phyloP scores from a whole-genome alignment of 2,797 vertebrate genomes.

The Mergus octosetaceus region DNA sequence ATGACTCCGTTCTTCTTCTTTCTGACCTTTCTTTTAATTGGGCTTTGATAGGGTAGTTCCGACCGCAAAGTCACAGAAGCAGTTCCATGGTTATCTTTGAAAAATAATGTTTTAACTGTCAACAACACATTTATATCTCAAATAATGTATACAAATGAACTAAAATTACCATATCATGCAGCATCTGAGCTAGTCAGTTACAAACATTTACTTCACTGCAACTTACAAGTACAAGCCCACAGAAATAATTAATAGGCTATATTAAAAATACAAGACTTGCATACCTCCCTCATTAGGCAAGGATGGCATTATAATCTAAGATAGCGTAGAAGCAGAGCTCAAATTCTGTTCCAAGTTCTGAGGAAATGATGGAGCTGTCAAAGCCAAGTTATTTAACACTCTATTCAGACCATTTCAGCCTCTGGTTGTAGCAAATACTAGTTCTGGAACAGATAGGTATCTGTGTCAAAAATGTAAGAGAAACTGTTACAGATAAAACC shows the following conservation, averaged over 20 bases:
- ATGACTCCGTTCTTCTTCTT: conserved; percentile 93
- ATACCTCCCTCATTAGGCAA: conserved; percentile 94
- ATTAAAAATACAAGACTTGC: conserved; percentile 51
- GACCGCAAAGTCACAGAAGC: conserved; percentile 85
- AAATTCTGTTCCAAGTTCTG: conserved; percentile 75
- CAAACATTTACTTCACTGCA: background rate
- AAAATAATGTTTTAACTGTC: conserved; percentile 23
- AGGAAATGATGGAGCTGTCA: conserved; percentile 48
- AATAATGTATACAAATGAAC: background rate
- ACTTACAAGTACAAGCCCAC: background rate
- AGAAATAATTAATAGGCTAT: background rate
- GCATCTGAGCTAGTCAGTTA: background rate
- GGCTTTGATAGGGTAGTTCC: conserved; percentile 85
- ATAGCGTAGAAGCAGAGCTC: conserved; percentile 54
- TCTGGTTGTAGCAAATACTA: conserved; percentile 45
- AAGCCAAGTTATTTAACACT: conserved; percentile 55
- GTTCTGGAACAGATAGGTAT: conserved; percentile 27
- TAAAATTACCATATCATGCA: background rate
- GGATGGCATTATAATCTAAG: conserved; percentile 90
- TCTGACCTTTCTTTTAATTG: conserved; percentile 89
- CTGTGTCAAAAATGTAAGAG: conserved; percentile 11
- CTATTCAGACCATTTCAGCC: conserved; percentile 72
- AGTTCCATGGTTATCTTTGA: conserved; percentile 87
- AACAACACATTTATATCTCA: background rate
- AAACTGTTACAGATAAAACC: background rate